Evolutionary conservation across 1,140 invertebrate species (phyloP), one percentile per base, ranked within the genome.

Genomic region (Musca domestica): DNA sequence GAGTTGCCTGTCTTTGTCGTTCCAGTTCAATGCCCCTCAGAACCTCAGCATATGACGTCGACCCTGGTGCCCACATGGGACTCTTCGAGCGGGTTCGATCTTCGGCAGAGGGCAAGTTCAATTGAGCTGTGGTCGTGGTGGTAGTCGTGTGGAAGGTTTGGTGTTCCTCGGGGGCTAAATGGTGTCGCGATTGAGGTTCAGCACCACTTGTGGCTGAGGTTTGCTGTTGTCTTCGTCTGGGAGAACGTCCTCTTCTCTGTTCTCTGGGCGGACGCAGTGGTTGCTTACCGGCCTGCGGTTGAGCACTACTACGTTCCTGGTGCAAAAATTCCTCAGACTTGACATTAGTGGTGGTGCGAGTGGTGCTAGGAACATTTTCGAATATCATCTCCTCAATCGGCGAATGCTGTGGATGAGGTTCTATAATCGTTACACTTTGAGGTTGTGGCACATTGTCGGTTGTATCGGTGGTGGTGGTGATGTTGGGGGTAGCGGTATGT

Each of bases 1-100:
- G 68, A 48, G 46, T 70, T 75, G 52, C 73, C 27, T 54, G 76
- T 6, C 71, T 70, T 19, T 77, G 49, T 1, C 78, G 75, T 63
- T 78, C 76, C 17, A 81, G 30, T 73, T 83, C 83, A 49, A 83
- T 76, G 54, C 91, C 90, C 61, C 87, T 86, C 10, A 93, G 84
- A 67, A 93, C 89, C 78, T 92, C 90, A 6, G 91, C 91, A 76
- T 93, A 93, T 27, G 91, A 87, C 14, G 88, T 87, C 12, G 88
- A 89, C 30, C 90, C 90, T 0, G 89, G 88, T 9, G 83, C 74
- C 90, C 90, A 92, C 69, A 91, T 86, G 15, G 90, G 90, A 80
- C 90, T 91, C 14, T 86, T 85, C 3, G 90, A 90, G 69, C 89
- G 83, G 17, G 78, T 78, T 68, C 85, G 78, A 47, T 78, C 72